These are phyloP conservation scores for Yponomeuta plumbellus DNA, from an alignment of 2,888 invertebrate genomes.

Conservation along the genomic window DNA sequence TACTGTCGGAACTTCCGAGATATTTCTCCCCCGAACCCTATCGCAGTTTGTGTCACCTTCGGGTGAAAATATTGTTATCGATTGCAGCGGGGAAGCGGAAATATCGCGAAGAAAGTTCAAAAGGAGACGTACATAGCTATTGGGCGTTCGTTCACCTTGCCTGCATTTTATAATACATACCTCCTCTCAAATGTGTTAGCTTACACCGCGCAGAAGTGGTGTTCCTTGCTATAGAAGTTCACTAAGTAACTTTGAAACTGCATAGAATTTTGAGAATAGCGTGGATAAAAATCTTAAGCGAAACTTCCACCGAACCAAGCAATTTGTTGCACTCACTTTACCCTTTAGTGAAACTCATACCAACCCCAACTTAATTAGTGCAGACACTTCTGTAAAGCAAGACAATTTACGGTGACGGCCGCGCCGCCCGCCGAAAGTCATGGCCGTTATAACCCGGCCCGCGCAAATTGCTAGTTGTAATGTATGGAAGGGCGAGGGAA, in stretches of 20 bases:
- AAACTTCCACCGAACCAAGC: background rate
- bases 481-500: conserved; percentile 49
- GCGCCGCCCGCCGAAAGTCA: conserved; percentile 48
- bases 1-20: conserved; percentile 6
- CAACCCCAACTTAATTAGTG: conserved; percentile 59
- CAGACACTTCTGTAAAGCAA: conserved; percentile 46
- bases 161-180: conserved; percentile 6
- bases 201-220: background rate
- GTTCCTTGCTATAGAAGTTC: background rate
- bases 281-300: background rate
- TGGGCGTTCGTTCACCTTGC: conserved; percentile 33
- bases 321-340: conserved; percentile 13
- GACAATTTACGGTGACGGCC: conserved; percentile 47
- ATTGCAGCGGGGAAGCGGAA: conserved; percentile 44
- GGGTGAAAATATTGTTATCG: conserved; percentile 48
- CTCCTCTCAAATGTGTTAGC: background rate
- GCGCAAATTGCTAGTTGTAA: conserved; percentile 46
- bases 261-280: background rate
- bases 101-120: conserved; percentile 43
- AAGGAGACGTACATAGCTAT: conserved; percentile 27
- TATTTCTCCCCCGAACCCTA: conserved; percentile 12
- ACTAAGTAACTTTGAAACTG: background rate
- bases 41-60: conserved; percentile 30
- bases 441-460: conserved; percentile 41
- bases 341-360: conserved; percentile 50